These are phyloP conservation scores for Rhinoraja longicauda DNA, from an alignment of 2,797 vertebrate species.

Conservation along the genomic window DNA sequence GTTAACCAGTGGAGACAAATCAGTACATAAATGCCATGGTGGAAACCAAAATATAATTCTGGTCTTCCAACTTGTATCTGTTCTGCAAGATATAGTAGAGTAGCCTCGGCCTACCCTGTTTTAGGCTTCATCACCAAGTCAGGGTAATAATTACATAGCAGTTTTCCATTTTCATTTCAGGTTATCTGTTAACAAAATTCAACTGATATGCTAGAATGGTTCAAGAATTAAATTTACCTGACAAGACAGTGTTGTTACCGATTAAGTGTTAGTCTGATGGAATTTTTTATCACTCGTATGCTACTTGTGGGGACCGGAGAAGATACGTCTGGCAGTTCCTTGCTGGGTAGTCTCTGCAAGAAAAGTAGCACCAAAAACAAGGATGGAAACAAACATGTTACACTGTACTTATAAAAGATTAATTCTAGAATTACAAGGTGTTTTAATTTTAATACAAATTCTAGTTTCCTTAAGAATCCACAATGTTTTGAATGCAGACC, in stretches of 20 bases:
- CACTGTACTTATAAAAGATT: constrained; percentile 23
- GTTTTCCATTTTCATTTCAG: background rate
- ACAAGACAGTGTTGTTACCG: constrained; percentile 60
- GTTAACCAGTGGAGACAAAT: constrained; percentile 19
- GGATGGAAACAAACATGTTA: constrained; percentile 36
- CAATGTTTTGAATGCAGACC: constrained; percentile 7
- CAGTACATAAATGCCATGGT: background rate
- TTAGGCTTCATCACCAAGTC: constrained; percentile 24
- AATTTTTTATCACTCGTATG: constrained; percentile 87
- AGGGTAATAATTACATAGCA: background rate
- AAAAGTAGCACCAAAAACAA: constrained; percentile 38
- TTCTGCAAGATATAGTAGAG: constrained; percentile 18
- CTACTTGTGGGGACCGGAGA: constrained; percentile 86
- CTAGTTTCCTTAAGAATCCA: background rate
- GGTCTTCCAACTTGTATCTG: constrained; percentile 11
- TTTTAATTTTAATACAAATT: constrained; percentile 6
- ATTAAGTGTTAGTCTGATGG: constrained; percentile 92
- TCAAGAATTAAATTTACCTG: constrained; percentile 53
- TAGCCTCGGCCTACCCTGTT: constrained; percentile 3
- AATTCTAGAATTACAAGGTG: constrained; percentile 23
- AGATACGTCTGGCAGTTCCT: constrained; percentile 90
- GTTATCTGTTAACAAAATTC: constrained; percentile 17
- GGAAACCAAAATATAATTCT: constrained; percentile 18
- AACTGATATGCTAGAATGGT: constrained; percentile 24
- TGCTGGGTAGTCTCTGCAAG: constrained; percentile 83